These are phyloP conservation scores for Myripristis jacobus DNA, from an alignment of 2,797 vertebrate species.

Conservation along the genomic window DNA sequence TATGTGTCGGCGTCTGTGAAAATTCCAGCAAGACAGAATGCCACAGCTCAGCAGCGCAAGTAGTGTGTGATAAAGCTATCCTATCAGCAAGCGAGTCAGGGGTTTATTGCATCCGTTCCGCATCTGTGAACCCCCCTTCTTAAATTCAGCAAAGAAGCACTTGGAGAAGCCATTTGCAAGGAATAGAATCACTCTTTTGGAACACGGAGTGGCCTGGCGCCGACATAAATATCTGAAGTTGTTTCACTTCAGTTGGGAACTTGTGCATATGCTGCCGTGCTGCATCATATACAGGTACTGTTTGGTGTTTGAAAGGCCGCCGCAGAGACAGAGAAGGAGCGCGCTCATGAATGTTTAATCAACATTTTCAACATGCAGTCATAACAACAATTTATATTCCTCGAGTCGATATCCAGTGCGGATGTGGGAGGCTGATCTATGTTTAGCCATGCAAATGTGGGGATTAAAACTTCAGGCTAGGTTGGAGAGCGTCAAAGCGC, in stretches of 20 bases:
- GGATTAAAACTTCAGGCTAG: conserved; percentile 78
- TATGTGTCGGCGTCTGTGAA: conserved; percentile 26
- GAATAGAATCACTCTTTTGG: conserved; percentile 68
- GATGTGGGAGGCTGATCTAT: conserved; percentile 74
- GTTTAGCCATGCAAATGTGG: conserved; percentile 80
- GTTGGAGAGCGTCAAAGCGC: conserved; percentile 60
- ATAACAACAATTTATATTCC: conserved; percentile 77
- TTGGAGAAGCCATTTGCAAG: conserved; percentile 67
- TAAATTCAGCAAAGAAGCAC: conserved; percentile 67
- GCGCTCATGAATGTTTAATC: conserved; percentile 70
- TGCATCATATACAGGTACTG: conserved; percentile 47
- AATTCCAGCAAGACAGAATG: conserved; percentile 44
- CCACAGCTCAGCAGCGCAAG: conserved; percentile 54
- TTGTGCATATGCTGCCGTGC: background rate
- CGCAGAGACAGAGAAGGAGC: conserved; percentile 26
- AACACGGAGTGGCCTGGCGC: conserved; percentile 46
- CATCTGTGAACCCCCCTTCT: conserved; percentile 57
- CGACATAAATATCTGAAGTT: conserved; percentile 22
- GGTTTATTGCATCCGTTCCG: conserved; percentile 72
- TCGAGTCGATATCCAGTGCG: conserved; percentile 64
- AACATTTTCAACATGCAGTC: conserved; percentile 64
- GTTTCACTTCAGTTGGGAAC: conserved; percentile 38
- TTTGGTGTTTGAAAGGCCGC: conserved; percentile 24
- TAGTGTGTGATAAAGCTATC: conserved; percentile 75
- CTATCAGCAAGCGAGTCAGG: conserved; percentile 58